Percentiles rank a stretch among this genome's conserved stretches.
Evolutionary conservation across 2,113 vertebrate species (phyloP).

Genomic region (Triplophysa tibetana): DNA sequence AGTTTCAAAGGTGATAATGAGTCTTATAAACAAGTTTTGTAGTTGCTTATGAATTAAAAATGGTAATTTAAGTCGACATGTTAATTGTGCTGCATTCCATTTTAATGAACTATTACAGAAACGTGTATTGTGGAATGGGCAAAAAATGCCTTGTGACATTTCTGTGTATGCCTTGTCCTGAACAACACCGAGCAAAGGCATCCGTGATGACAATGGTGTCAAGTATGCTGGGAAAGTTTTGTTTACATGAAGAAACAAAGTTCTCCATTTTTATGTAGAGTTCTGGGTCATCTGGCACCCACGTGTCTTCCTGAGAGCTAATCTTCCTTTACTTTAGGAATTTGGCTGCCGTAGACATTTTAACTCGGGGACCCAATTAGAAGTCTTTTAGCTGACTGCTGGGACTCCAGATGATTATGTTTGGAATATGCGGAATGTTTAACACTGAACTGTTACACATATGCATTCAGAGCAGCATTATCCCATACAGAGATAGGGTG

Average conservation of each 20-base stretch:
- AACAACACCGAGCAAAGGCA: slow-evolving; percentile 1
- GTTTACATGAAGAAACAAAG: slow-evolving; percentile 19
- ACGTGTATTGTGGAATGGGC: not conserved
- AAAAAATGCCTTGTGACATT: slow-evolving; percentile 3
- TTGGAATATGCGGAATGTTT: slow-evolving; percentile 6
- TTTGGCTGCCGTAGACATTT: slow-evolving; percentile 22
- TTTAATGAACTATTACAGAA: no score
- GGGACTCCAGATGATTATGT: slow-evolving; percentile 28
- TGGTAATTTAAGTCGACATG: no score
- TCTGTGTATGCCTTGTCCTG: not conserved
- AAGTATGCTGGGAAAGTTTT: slow-evolving; percentile 8
- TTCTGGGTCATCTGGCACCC: slow-evolving; percentile 29
- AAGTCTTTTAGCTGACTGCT: slow-evolving; percentile 41
- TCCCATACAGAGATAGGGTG: not conserved
- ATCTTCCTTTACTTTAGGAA: slow-evolving; percentile 31
- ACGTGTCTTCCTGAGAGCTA: slow-evolving; percentile 7
- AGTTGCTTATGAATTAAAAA: no score
- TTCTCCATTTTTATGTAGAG: slow-evolving; percentile 21
- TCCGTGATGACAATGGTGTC: not conserved
- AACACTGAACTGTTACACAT: slow-evolving; percentile 34
- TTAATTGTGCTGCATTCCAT: no score
- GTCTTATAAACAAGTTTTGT: no score
- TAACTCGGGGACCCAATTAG: slow-evolving; percentile 42
- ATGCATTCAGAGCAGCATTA: not conserved
- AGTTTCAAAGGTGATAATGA: no score